These are phyloP conservation scores for Platerodrilus igneus DNA, from an alignment of 2,888 invertebrate species.

Conservation along the genomic window DNA sequence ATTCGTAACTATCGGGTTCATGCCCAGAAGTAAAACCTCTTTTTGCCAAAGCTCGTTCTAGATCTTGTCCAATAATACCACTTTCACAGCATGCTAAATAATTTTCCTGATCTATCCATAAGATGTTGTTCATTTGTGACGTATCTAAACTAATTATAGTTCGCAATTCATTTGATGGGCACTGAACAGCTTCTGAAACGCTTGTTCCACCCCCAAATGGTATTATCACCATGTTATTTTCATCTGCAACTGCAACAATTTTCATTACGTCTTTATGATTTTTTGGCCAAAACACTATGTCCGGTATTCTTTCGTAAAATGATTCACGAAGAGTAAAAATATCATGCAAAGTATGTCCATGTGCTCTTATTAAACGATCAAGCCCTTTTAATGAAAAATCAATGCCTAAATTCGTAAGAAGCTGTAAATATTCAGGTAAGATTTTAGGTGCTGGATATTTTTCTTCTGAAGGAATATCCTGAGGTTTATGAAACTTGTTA, in stretches of 20 bases:
- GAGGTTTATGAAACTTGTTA: conserved; percentile 49
- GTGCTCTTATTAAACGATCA: conserved; percentile 82
- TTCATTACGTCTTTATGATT: conserved; percentile 80
- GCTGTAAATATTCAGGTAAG: conserved; percentile 56
- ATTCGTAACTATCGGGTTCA: conserved; percentile 98
- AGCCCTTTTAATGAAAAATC: conserved; percentile 67
- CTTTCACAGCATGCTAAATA: conserved; percentile 78
- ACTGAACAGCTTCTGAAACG: conserved; percentile 82
- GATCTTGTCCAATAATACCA: conserved; percentile 91
- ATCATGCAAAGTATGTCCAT: conserved; percentile 91
- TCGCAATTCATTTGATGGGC: conserved; percentile 71
- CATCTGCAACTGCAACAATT: conserved; percentile 71
- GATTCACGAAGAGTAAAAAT: conserved; percentile 73
- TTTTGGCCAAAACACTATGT: conserved; percentile 89
- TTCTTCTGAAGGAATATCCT: conserved; percentile 52
- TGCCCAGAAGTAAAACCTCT: conserved; percentile 88
- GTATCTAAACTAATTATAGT: conserved; percentile 90
- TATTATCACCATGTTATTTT: conserved; percentile 75
- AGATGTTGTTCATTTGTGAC: conserved; percentile 89
- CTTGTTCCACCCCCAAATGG: conserved; percentile 95
- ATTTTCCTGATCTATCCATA: conserved; percentile 89
- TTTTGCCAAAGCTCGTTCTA: conserved; percentile 76
- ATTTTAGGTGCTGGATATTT: conserved; percentile 65
- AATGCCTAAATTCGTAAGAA: conserved; percentile 54
- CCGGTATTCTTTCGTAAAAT: conserved; percentile 79